Conservation (phyloP, 2,797 vertebrate species). For the Sandelia bainsii region DNA sequence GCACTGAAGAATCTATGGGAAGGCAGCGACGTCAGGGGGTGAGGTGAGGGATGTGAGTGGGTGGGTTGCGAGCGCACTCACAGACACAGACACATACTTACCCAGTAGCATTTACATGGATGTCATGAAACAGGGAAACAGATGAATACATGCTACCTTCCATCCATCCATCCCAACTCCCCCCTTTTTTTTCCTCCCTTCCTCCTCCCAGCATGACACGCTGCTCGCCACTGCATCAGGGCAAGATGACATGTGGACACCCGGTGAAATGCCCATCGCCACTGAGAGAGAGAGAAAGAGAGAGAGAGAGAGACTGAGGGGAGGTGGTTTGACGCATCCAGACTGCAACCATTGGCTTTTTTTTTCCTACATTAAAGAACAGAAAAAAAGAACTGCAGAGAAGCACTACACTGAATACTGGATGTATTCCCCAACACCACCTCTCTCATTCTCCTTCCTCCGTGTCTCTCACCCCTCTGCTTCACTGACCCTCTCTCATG, state of each 20-base stretch:
- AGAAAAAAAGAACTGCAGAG: conserved; percentile 91
- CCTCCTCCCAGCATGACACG: conserved; percentile 63
- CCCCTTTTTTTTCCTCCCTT: background rate
- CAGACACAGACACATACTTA: conserved; percentile 36
- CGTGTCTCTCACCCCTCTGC: conserved; percentile 44
- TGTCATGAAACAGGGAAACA: conserved; percentile 67
- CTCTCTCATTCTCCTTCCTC: conserved; percentile 27
- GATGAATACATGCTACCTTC: conserved; percentile 58
- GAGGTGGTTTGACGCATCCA: conserved; percentile 82
- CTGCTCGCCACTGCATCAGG: conserved; percentile 74
- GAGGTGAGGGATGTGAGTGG: background rate
- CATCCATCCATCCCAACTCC: conserved; percentile 38
- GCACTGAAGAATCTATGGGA: conserved; percentile 39
- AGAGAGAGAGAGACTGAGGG: conserved; percentile 35
- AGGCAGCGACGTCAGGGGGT: conserved; percentile 34
- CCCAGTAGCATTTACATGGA: conserved; percentile 67
- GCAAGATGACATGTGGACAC: conserved; percentile 81
- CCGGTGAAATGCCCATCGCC: conserved; percentile 80
- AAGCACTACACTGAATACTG: conserved; percentile 92
- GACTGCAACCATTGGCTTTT: conserved; percentile 86
- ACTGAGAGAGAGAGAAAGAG: conserved; percentile 48
- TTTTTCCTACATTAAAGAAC: conserved; percentile 84
- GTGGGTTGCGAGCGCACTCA: conserved; percentile 14
- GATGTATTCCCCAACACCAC: conserved; percentile 82
- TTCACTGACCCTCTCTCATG: conserved; percentile 57